Base-by-base conservation (phyloP, 2,113 vertebrate species). In the Dromaius novaehollandiae region DNA sequence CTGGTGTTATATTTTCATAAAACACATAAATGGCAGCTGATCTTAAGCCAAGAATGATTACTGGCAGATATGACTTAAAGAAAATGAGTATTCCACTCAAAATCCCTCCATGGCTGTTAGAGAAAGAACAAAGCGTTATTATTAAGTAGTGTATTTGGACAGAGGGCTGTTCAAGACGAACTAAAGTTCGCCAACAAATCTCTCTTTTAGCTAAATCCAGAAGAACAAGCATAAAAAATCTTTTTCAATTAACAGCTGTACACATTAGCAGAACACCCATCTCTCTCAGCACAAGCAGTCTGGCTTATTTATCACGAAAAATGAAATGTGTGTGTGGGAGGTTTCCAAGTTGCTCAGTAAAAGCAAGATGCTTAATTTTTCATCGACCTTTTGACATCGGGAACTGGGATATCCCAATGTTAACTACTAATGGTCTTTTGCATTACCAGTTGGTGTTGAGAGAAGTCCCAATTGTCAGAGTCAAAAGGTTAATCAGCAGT, bases 31-130 rank as follows among this genome's bases (percentile, higher is more conserved):
- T 98, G 96, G 96, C 88, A 97, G 96, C 95, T 98, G 98, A 85
- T 98, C 96, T 97, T 95, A 93, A 97, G 98, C 98, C 98, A 98
- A 96, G 91, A 98, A 97, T 98, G 98, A 98, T 98, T 98, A 98
- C 97, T 97, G 94, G 97, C 97, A 98, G 98, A 98, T 98, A 98
- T 79, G 96, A 97, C 95, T 98, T 97, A 97, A 97, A 97, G 97
- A 97, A 98, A 98, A 98, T 95, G 98, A 98, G 89, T 97, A 95
- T 97, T 97, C 90, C 65, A 96, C 97, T 98, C 95, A 93, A 96
- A 98, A 96, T 97, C 96, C 95, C 96, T 96, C 91, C 94, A 96
- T 97, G 96, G 96, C 95, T 94, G 97, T 97, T 98, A 95, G 20
- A 93, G 95, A 91, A 96, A 98, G 97, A 98, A 98, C 97, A 98